A percentile compares a stretch with the other conserved stretches of the same genome.
Conservation (phyloP, 2,113 vertebrate species). For the Paradisaea rubra region DNA sequence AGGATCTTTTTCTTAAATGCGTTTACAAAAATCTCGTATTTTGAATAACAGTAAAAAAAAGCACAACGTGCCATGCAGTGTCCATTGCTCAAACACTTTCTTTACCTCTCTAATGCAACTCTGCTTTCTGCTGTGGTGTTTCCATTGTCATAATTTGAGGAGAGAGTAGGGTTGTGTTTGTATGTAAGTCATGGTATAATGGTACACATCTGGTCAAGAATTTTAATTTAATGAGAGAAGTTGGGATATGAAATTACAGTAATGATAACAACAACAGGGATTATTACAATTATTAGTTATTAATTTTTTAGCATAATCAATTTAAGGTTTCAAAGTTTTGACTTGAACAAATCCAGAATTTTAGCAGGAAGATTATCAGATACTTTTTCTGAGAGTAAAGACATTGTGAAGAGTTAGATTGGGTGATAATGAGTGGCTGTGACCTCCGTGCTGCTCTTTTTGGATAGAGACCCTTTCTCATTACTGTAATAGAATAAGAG, state of each 20-base stretch:
- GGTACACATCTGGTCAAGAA: neutral
- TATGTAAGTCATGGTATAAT: neutral
- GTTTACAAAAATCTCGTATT: neutral
- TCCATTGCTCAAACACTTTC: neutral
- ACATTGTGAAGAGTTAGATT: neutral
- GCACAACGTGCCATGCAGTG: rapidly evolving
- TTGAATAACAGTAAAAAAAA: neutral
- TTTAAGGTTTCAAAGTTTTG: neutral
- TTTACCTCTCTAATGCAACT: neutral
- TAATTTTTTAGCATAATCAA: neutral
- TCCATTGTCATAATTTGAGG: neutral
- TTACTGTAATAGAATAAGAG: neutral
- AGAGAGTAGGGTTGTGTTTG: neutral
- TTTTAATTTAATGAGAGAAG: neutral
- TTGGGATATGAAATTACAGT: neutral
- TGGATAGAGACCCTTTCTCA: neutral
- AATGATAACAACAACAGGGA: neutral
- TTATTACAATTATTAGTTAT: neutral
- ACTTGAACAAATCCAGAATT: neutral
- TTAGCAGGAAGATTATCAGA: neutral
- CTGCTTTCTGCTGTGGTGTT: neutral
- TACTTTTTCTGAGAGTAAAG: neutral
- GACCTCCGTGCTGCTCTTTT: neutral
- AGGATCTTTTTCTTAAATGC: neutral
- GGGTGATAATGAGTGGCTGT: neutral